Evolutionary conservation across 2,797 vertebrate species (phyloP).

Genomic region (Mycteria americana): DNA sequence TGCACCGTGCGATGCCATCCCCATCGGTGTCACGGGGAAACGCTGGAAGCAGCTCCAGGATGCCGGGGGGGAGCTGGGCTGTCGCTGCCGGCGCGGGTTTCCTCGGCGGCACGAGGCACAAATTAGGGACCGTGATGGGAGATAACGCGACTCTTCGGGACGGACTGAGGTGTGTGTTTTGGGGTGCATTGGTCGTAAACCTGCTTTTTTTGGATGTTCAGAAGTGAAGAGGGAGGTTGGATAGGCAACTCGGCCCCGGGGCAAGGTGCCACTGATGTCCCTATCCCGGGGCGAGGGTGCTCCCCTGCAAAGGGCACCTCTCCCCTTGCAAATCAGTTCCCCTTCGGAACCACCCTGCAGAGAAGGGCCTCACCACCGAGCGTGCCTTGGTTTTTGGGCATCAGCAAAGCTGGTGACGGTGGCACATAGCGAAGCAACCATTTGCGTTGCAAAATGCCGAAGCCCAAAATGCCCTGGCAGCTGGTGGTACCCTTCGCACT

Average conservation of each 20-base stretch:
- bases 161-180: not conserved
- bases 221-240: not conserved
- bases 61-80: not conserved
- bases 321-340: not conserved
- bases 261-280: not conserved
- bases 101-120: not conserved
- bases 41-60: not conserved
- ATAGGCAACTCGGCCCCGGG: not conserved
- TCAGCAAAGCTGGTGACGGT: not conserved
- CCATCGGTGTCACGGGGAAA: fast-evolving
- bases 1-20: fast-evolving
- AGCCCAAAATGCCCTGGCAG: not conserved
- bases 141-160: fast-evolving
- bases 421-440: not conserved
- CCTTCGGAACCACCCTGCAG: not conserved
- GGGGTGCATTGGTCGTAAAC: not conserved
- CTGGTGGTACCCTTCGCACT: not conserved
- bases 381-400: not conserved
- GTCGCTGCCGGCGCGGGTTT: not conserved
- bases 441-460: not conserved
- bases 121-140: not conserved
- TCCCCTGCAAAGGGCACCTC: not conserved
- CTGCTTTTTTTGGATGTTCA: not conserved
- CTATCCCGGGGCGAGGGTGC: not conserved
- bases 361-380: not conserved